Percentiles rank a stretch among this genome's conserved stretches.
These are phyloP conservation scores for Setipinna tenuifilis DNA, from an alignment of 2,797 vertebrate species.

Conservation along the genomic window DNA sequence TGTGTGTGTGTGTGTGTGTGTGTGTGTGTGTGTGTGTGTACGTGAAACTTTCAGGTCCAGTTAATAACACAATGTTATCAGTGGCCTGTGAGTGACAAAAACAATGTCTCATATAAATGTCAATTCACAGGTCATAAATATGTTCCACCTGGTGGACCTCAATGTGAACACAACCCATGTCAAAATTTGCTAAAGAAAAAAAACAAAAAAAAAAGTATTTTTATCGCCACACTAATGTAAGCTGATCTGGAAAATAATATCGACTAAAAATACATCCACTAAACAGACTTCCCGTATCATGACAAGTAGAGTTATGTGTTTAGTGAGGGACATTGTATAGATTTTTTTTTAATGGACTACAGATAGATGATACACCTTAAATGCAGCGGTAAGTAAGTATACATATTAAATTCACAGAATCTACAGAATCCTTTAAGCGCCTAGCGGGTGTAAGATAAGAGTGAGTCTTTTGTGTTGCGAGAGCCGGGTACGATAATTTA, in stretches of 20 bases:
- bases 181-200: background rate
- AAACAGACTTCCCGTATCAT: background rate
- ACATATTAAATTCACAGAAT: background rate
- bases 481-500: background rate
- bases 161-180: background rate
- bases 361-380: background rate
- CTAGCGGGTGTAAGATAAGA: background rate
- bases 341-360: background rate
- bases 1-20: too few relatives aligned
- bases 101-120: background rate
- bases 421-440: background rate
- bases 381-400: background rate
- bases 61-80: conserved; percentile 20
- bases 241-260: background rate
- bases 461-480: background rate
- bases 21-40: too few relatives aligned
- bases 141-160: background rate
- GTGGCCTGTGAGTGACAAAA: background rate
- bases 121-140: background rate
- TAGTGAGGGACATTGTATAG: background rate
- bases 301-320: background rate
- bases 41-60: background rate
- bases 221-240: background rate
- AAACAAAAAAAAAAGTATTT: background rate
- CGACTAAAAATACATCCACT: background rate